phyloP scores from a whole-genome alignment of 1,140 invertebrate genomes.

The Drosophila lini region DNA sequence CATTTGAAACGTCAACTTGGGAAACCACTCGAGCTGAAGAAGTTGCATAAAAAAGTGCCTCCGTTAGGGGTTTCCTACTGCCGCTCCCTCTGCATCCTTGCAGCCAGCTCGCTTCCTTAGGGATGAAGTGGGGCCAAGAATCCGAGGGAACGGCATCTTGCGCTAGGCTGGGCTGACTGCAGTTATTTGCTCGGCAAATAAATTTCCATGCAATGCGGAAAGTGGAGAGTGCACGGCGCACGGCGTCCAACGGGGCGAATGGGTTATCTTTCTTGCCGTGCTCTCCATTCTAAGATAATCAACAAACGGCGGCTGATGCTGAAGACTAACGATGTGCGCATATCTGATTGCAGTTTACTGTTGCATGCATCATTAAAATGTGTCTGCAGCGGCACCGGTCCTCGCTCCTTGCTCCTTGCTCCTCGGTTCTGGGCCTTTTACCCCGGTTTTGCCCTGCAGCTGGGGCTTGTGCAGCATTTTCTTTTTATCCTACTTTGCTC shows the following conservation, averaged over 20 bases:
- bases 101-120: constrained; percentile 23
- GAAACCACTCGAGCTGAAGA: constrained; percentile 81
- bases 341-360: constrained; percentile 83
- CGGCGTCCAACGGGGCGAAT: constrained; percentile 65
- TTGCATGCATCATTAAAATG: constrained; percentile 83
- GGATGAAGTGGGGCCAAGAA: constrained; percentile 46
- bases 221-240: constrained; percentile 17
- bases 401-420: neutral
- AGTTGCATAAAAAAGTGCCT: constrained; percentile 83
- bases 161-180: constrained; percentile 31
- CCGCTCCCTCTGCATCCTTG: neutral
- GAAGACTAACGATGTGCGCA: constrained; percentile 83
- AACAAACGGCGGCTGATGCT: constrained; percentile 82
- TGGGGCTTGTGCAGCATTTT: constrained; percentile 57
- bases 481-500: constrained; percentile 78
- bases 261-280: constrained; percentile 76
- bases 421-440: neutral
- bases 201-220: constrained; percentile 69
- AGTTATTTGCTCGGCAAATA: constrained; percentile 81
- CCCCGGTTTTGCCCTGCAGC: constrained; percentile 19
- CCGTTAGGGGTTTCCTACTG: constrained; percentile 73
- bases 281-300: constrained; percentile 80
- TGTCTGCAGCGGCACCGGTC: constrained; percentile 52
- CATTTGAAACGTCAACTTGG: constrained; percentile 83
- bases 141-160: constrained; percentile 17